Evolutionary conservation across 2,797 vertebrate species (phyloP).

Genomic region (Melanotaenia boesemani): DNA sequence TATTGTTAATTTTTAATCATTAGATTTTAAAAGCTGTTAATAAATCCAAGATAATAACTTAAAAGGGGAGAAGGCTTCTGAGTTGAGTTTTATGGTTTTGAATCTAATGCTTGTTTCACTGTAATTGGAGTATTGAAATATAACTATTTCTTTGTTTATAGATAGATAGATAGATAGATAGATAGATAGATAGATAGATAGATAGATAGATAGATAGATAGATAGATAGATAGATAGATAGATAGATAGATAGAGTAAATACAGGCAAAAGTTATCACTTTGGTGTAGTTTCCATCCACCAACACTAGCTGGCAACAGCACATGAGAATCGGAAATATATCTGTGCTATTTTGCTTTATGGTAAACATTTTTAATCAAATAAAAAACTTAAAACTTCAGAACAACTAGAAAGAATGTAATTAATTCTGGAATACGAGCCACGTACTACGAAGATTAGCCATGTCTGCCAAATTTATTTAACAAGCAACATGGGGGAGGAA

Average conservation of each 20-base stretch:
- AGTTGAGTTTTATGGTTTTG: neutral
- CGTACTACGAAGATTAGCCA: too few species aligned
- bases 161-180: too few species aligned
- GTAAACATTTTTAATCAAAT: neutral
- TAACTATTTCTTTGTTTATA: neutral
- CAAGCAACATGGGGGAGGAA: too few species aligned
- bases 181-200: too few species aligned
- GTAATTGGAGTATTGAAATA: neutral
- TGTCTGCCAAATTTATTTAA: neutral
- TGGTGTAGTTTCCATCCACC: slow-evolving; percentile 2
- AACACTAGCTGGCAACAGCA: slow-evolving; percentile 72
- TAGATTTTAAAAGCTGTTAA: neutral
- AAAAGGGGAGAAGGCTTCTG: neutral
- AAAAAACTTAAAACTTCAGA: neutral
- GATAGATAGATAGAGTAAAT: too few species aligned
- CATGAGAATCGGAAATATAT: too few species aligned
- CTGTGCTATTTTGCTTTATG: neutral
- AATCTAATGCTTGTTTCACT: neutral
- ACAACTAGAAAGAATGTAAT: neutral
- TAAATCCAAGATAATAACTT: neutral
- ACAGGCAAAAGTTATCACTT: too few species aligned
- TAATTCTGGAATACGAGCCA: neutral
- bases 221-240: too few species aligned
- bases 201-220: too few species aligned
- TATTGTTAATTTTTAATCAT: neutral